Evolutionary conservation across 92 coral and sea anemone genomes (phyloP).

Genomic region (Phenganax stokvisi): DNA sequence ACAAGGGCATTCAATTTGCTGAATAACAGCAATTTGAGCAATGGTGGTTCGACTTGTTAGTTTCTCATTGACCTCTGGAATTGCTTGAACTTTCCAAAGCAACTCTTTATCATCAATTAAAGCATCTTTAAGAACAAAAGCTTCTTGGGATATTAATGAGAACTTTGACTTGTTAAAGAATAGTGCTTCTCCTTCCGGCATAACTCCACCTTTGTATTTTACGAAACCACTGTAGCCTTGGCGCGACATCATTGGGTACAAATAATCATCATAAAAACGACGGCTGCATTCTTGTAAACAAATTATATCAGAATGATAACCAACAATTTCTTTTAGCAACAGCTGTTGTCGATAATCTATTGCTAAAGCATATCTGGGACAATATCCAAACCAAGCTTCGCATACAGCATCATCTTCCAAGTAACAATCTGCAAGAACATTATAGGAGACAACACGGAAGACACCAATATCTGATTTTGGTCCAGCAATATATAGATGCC

Average conservation of each 20-base stretch:
- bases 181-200: slow-evolving; percentile 87
- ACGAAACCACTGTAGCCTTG: slow-evolving; percentile 65
- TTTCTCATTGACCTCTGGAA: slow-evolving; percentile 56
- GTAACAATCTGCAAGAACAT: slow-evolving; percentile 82
- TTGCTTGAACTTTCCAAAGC: slow-evolving; percentile 56
- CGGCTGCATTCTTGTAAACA: slow-evolving; percentile 93
- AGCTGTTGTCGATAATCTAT: slow-evolving; percentile 84
- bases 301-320: slow-evolving; percentile 82
- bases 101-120: slow-evolving; percentile 54
- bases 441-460: slow-evolving; percentile 73
- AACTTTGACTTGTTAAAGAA: slow-evolving; percentile 71
- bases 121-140: slow-evolving; percentile 56
- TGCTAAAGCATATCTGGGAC: slow-evolving; percentile 79
- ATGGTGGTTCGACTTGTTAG: slow-evolving; percentile 61
- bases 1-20: slow-evolving; percentile 40
- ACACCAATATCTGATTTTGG: slow-evolving; percentile 44
- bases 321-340: slow-evolving; percentile 73
- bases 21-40: slow-evolving; percentile 64
- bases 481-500: slow-evolving; percentile 68
- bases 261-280: slow-evolving; percentile 51
- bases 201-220: slow-evolving; percentile 73
- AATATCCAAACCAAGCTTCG: slow-evolving; percentile 65
- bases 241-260: slow-evolving; percentile 64
- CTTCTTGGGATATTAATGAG: slow-evolving; percentile 59
- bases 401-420: slow-evolving; percentile 72